Evolutionary conservation across 2,797 vertebrate genomes (phyloP), one percentile per base, ranked within the genome.

Genomic region (Mergus octosetaceus): DNA sequence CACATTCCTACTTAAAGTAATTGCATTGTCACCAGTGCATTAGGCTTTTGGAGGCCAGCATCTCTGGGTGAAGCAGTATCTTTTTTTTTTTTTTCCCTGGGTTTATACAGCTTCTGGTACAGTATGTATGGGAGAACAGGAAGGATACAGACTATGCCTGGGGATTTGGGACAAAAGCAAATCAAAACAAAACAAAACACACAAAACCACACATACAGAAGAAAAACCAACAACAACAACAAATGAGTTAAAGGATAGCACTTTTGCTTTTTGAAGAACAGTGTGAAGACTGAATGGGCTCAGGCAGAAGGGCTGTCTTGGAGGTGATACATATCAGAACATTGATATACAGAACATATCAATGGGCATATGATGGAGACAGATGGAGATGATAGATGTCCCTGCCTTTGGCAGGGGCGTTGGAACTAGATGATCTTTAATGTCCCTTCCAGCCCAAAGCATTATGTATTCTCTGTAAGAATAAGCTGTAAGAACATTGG

Each of bases 1-100:
- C 25, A 2, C 1, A 1, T 34, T 57, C 11, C 20, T 18, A 11
- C 41, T 56, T 57, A 11, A 47, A 54, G 41, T 34, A 13, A 30
- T 22, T 34, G 43, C 27, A 2, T 8, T 47, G 13, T 25, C 84
- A 6, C 10, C 0, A 2, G 12, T 13, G 25, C 0, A 2, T 65
- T 32, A 28, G 20, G 34, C 20, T 74, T 34, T 20, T 25, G 77
- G 74, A 60, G 47, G 11, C 34, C 73, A 60, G 25, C 32, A 25
- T 47, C 62, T 58, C 73, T 12, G 32, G 69, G 18, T 1, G 5
- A 60, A 24, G n/a, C 3, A 5, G 2, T 10, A 22, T 34, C 5
- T 22, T 27, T 21, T 72, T 5, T 27, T 21, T 72, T 5, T 43
- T 19, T 27, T 81, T 34, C 43, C 38, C 49, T 28, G 71, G 5